A percentile compares a stretch with the other conserved stretches of the same genome.
Conservation (phyloP, 2,888 invertebrate species). For the Eristalinus sepulchralis region DNA sequence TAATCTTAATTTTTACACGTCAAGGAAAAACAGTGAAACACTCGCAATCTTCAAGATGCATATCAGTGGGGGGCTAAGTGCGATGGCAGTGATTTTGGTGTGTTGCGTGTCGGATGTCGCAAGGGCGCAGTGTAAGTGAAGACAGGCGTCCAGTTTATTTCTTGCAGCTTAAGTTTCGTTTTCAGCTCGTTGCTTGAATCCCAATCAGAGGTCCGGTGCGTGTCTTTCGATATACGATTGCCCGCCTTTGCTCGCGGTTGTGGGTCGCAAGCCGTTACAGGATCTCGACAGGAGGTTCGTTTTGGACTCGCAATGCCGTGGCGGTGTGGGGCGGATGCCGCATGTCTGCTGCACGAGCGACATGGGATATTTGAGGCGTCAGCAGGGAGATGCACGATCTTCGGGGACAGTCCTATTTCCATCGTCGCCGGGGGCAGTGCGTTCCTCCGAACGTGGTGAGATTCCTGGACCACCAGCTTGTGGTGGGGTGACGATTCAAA, state of each 20-base stretch:
- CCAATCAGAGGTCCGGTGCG: constrained; percentile 76
- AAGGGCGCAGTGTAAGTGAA: constrained; percentile 73
- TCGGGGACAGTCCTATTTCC: constrained; percentile 32
- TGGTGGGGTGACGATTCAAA: constrained; percentile 79
- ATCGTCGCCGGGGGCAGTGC: constrained; percentile 4
- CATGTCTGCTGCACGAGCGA: constrained; percentile 78
- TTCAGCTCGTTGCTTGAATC: constrained; percentile 82
- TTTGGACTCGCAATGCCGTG: constrained; percentile 75
- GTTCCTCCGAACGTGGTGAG: background rate
- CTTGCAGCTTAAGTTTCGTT: constrained; percentile 32
- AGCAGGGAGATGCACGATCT: constrained; percentile 41
- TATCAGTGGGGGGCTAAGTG: constrained; percentile 27
- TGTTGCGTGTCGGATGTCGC: constrained; percentile 42
- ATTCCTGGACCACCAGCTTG: constrained; percentile 77
- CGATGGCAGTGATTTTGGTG: constrained; percentile 32
- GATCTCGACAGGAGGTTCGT: constrained; percentile 75
- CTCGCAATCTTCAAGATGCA: constrained; percentile 31
- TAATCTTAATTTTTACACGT: background rate
- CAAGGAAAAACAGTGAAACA: background rate
- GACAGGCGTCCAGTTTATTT: background rate
- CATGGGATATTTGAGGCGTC: constrained; percentile 73
- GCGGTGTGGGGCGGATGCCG: constrained; percentile 74
- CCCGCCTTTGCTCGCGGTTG: constrained; percentile 74
- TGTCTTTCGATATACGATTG: constrained; percentile 78
- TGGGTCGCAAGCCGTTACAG: constrained; percentile 73